Evolutionary conservation across 2,113 vertebrate species (phyloP).

Genomic region (Ammodytes dubius): DNA sequence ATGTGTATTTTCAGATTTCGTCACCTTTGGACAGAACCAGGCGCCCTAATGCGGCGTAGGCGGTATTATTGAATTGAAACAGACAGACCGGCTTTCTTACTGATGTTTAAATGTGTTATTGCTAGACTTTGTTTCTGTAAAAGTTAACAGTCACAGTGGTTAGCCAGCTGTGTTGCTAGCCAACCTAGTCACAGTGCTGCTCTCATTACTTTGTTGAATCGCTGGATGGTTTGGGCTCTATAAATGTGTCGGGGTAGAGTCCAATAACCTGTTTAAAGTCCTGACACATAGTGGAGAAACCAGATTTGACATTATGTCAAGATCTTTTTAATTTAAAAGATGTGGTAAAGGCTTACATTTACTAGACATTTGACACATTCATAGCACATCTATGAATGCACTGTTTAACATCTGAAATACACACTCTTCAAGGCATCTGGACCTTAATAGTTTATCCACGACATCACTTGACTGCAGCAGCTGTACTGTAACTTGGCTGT

Average conservation of each 20-base stretch:
- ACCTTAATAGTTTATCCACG: conserved; percentile 48
- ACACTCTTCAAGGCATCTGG: conserved; percentile 63
- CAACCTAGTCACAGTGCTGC: conserved; percentile 4
- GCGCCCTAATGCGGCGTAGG: background rate
- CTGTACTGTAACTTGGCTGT: conserved; percentile 40
- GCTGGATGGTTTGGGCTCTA: conserved; percentile 19
- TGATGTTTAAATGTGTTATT: conserved; percentile 6
- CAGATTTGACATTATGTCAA: conserved; percentile 60
- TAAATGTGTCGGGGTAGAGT: conserved; percentile 44
- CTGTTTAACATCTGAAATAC: conserved; percentile 61
- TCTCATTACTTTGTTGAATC: conserved; percentile 30
- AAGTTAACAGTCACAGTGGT: background rate
- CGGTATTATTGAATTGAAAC: background rate
- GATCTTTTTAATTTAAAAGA: conserved; percentile 61
- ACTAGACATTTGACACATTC: conserved; percentile 75
- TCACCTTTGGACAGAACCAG: no score
- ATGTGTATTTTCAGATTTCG: no score
- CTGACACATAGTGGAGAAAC: conserved; percentile 55
- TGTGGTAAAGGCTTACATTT: conserved; percentile 60
- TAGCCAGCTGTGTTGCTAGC: background rate
- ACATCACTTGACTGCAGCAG: conserved; percentile 53
- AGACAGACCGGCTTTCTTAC: background rate
- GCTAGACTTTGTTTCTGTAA: background rate
- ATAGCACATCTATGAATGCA: conserved; percentile 70
- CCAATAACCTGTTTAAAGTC: conserved; percentile 53